Evolutionary conservation across 2,113 vertebrate genomes (phyloP), one percentile per base, ranked within the genome.

Genomic region (Hylia prasina): DNA sequence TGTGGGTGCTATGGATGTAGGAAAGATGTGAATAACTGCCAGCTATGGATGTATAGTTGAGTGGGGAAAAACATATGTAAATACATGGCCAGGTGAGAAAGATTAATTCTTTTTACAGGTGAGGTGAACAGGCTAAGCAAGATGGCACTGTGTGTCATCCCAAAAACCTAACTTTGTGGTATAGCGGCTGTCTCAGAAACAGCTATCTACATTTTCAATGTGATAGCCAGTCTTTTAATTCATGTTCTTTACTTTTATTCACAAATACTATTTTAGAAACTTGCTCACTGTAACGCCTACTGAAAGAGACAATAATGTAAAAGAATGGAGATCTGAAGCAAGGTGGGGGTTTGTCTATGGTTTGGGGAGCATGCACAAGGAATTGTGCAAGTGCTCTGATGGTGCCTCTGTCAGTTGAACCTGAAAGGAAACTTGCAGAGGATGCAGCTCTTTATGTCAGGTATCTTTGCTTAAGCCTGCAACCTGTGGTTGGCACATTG

Each of bases 1-100:
- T 56, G 44, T 70, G 76, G 89, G 53, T 84, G 94, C 89, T 82
- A 20, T 50, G 88, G 71, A 82, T 81, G 40, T 48, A 75, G 82
- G 72, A 89, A 70, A 4, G 31, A 87, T 87, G 51, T 68, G 56
- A 84, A 23, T 65, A 89, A 71, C 65, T 70, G 64, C 47, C 75
- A 95, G 51, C 63, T 72, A 47, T 54, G 58, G 63, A 69, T 63
- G n/a, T 50, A 54, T 31, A 75, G 37, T 5, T 64, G 51, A 70
- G 60, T 84, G 91, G 81, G 17, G 57, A 71, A 78, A 96, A 90
- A 42, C 14, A 6, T 37, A 40, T 39, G n/a, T 90, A 95, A 92
- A 96, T 78, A 83, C 6, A 30, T 30, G 70, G 51, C 30, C 66
- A 57, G 31, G 21, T 89, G 72, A 75, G 68, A 81, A 94, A 86